phyloP scores from a whole-genome alignment of 1,140 invertebrate genomes.

The Aporrectodea caliginosa region DNA sequence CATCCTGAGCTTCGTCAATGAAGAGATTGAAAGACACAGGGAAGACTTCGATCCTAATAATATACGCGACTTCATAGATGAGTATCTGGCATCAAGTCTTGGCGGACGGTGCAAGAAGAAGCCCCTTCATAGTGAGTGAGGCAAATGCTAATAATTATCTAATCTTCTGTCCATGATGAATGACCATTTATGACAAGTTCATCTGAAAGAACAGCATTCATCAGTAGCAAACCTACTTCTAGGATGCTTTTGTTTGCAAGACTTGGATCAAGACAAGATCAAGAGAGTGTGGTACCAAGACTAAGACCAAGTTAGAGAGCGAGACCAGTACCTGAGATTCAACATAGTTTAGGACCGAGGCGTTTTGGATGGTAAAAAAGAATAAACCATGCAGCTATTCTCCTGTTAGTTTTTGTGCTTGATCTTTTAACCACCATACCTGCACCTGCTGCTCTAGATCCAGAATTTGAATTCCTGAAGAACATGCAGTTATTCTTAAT shows the following conservation, averaged over 20 bases:
- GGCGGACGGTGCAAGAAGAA: neutral
- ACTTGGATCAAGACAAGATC: too few species aligned
- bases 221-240: neutral
- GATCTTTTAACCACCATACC: too few species aligned
- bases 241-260: neutral
- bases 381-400: too few species aligned
- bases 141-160: neutral
- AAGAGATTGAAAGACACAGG: constrained; percentile 4
- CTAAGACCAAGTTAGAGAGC: too few species aligned
- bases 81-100: neutral
- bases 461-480: too few species aligned
- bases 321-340: too few species aligned
- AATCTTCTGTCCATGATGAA: neutral
- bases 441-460: too few species aligned
- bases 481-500: too few species aligned
- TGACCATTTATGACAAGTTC: neutral
- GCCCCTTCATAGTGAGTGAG: neutral
- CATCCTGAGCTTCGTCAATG: neutral
- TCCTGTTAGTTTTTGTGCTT: too few species aligned
- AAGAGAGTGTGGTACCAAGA: too few species aligned
- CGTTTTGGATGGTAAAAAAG: too few species aligned
- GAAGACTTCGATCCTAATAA: constrained; percentile 62
- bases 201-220: neutral
- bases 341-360: too few species aligned
- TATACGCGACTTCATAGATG: constrained; percentile 37